Percentiles rank a stretch among this genome's conserved stretches.
Conservation (phyloP, 2,797 vertebrate species). For the Eurystomus glaucurus region DNA sequence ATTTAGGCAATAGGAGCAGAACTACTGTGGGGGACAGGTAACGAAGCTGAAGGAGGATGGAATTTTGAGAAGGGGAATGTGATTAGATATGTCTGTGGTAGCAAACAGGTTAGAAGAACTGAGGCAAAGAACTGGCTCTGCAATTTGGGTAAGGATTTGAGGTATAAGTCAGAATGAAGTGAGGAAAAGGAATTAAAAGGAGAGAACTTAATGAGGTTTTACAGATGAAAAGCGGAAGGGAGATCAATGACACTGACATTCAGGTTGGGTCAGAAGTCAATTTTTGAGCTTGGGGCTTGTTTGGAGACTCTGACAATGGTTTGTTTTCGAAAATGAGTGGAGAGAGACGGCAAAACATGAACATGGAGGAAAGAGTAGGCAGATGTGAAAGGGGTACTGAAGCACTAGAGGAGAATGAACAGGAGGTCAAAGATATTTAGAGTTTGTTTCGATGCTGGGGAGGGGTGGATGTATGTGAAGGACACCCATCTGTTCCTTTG, state of each 20-base stretch:
- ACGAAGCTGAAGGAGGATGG: not conserved
- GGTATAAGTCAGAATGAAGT: not conserved
- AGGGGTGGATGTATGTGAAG: constrained; percentile 3
- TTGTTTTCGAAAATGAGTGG: not conserved
- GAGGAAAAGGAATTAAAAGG: not conserved
- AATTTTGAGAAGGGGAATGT: not conserved
- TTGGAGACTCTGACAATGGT: not conserved
- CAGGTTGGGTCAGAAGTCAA: not conserved
- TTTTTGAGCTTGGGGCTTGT: not conserved
- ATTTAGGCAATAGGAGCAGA: not conserved
- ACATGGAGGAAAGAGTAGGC: not conserved
- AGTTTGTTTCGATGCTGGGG: not conserved
- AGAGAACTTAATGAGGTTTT: not conserved
- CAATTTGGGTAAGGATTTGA: not conserved
- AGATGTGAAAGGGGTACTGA: not conserved
- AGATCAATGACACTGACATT: not conserved
- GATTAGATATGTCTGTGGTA: not conserved
- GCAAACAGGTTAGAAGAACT: not conserved
- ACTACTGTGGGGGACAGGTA: not conserved
- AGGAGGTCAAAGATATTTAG: constrained; percentile 11
- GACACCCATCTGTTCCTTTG: constrained; percentile 46
- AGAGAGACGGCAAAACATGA: not conserved
- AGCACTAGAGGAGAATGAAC: not conserved
- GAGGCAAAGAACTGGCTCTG: not conserved
- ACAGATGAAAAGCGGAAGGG: not conserved